phyloP scores from a whole-genome alignment of 2,113 vertebrate genomes.

The Prunella fulvescens region DNA sequence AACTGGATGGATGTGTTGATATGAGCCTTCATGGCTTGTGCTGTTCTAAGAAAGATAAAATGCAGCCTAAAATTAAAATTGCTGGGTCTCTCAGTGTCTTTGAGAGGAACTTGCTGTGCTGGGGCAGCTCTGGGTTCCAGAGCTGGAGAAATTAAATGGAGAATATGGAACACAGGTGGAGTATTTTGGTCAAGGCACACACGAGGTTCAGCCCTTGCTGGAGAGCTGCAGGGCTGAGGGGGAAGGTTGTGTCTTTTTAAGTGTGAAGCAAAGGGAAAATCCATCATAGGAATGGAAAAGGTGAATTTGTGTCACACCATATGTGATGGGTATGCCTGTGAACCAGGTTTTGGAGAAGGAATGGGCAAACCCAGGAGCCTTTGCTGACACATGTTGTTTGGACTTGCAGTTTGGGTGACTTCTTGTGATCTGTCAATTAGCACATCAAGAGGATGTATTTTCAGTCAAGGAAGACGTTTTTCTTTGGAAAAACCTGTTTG shows the following conservation, averaged over 20 bases:
- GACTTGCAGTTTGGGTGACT: background rate
- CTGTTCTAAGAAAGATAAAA: background rate
- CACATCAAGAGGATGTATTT: conserved; percentile 11
- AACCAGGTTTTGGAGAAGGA: background rate
- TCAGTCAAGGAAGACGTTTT: background rate
- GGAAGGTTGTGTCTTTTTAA: background rate
- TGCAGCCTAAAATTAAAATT: background rate
- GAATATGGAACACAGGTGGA: background rate
- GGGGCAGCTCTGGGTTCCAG: background rate
- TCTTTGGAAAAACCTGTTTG: conserved; percentile 6
- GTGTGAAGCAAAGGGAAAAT: background rate
- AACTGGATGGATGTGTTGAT: background rate
- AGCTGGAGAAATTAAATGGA: background rate
- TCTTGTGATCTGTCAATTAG: background rate
- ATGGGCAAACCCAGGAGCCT: background rate
- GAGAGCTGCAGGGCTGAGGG: background rate
- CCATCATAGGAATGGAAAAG: background rate
- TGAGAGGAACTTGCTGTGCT: background rate
- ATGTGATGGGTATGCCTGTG: accelerated
- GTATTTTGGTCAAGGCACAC: background rate
- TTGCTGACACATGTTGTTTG: background rate
- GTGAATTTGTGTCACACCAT: background rate
- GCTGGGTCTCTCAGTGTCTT: background rate
- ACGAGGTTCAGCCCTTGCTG: accelerated
- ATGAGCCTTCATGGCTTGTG: accelerated